Evolutionary conservation across 2,113 vertebrate species (phyloP).

Genomic region (Seriola rivoliana): DNA sequence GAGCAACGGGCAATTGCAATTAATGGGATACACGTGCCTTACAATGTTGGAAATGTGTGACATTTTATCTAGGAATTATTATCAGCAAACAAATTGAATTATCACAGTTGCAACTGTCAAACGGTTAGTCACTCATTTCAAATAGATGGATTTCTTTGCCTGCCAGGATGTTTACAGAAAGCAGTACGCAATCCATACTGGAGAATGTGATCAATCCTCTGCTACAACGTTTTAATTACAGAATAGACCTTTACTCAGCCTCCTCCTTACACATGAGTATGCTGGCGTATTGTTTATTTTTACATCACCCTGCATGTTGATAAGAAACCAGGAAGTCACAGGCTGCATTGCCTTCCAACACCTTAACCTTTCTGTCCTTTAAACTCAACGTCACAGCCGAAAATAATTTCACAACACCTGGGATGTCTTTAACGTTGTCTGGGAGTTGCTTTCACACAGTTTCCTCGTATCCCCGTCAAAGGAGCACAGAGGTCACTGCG

Average conservation of each 20-base stretch:
- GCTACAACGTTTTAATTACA: background rate
- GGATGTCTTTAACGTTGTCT: constrained; percentile 16
- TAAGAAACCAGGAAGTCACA: background rate
- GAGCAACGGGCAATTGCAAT: constrained; percentile 54
- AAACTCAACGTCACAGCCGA: background rate
- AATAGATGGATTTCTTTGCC: constrained; percentile 42
- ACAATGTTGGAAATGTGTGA: constrained; percentile 17
- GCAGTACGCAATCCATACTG: background rate
- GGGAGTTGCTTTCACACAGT: constrained; percentile 29
- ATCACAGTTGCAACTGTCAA: constrained; percentile 60
- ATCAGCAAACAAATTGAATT: constrained; percentile 54
- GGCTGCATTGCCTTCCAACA: background rate
- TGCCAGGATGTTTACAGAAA: constrained; percentile 21
- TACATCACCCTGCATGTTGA: background rate
- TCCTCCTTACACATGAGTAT: background rate
- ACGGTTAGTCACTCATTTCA: constrained; percentile 37
- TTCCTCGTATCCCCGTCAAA: constrained; percentile 25
- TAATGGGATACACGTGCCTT: constrained; percentile 37
- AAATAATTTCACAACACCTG: constrained; percentile 2
- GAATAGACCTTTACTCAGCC: constrained; percentile 10
- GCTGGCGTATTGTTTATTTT: background rate
- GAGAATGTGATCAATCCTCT: background rate
- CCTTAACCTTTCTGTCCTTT: constrained; percentile 26
- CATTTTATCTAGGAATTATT: constrained; percentile 64
- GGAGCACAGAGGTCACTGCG: constrained; percentile 45